Evolutionary conservation across 2,888 invertebrate species (phyloP).

Genomic region (Acrobasis repandana): DNA sequence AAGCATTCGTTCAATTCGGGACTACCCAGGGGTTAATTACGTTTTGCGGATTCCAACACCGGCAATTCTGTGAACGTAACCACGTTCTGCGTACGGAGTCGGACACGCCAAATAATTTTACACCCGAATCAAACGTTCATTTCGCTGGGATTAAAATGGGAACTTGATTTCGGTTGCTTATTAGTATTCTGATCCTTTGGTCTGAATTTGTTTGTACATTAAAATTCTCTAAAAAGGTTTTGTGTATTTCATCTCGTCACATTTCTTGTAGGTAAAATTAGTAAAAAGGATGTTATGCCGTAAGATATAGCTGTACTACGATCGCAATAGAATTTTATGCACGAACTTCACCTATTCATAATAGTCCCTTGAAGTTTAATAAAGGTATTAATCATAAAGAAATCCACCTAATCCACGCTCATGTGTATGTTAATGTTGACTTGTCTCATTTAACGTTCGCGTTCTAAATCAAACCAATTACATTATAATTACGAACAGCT

Average conservation of each 20-base stretch:
- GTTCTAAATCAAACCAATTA: constrained; percentile 19
- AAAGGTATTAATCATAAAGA: too few relatives aligned
- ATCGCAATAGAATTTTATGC: too few relatives aligned
- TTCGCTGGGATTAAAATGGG: constrained; percentile 6
- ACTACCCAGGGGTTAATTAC: constrained; percentile 19
- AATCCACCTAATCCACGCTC: too few relatives aligned
- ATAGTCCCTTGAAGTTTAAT: too few relatives aligned
- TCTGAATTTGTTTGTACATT: neutral
- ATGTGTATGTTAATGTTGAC: neutral
- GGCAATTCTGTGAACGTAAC: constrained; percentile 12
- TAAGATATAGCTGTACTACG: too few relatives aligned
- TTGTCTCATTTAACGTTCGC: constrained; percentile 12
- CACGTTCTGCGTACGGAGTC: neutral
- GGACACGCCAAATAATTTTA: neutral
- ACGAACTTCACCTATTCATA: too few relatives aligned
- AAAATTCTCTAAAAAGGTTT: too few relatives aligned
- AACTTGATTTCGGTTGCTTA: constrained; percentile 10
- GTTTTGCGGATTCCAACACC: constrained; percentile 1
- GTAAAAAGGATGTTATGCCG: too few relatives aligned
- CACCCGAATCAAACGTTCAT: constrained; percentile 8
- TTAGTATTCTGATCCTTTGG: neutral
- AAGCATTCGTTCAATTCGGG: constrained; percentile 19
- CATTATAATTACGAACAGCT: constrained; percentile 31
- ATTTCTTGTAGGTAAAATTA: too few relatives aligned
- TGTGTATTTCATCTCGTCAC: too few relatives aligned